A percentile compares a stretch with the other conserved stretches of the same genome.
These are phyloP conservation scores for Plusia festucae DNA, from an alignment of 2,888 invertebrate species.

Conservation along the genomic window DNA sequence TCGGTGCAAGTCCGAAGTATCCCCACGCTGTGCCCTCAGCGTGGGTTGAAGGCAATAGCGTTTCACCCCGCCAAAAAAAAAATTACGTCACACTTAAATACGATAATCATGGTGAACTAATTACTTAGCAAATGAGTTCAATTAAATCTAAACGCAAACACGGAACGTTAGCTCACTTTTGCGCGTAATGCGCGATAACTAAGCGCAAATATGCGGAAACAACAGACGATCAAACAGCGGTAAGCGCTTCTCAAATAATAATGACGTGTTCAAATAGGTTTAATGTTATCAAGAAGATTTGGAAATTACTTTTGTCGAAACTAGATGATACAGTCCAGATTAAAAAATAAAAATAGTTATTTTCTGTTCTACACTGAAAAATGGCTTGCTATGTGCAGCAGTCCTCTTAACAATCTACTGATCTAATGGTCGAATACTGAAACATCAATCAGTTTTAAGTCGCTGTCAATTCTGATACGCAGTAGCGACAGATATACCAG, in stretches of 20 bases:
- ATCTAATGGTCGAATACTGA: too few species aligned
- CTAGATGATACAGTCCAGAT: neutral
- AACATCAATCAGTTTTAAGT: too few species aligned
- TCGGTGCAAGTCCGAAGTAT: too few species aligned
- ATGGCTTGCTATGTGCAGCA: too few species aligned
- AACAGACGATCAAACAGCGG: constrained; percentile 51
- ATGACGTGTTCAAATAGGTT: constrained; percentile 43
- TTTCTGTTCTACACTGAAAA: too few species aligned
- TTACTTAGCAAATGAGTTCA: constrained; percentile 40
- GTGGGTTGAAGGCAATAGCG: too few species aligned
- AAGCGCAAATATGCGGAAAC: constrained; percentile 65
- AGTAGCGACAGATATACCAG: too few species aligned
- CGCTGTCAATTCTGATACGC: too few species aligned
- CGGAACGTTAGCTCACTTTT: constrained; percentile 46
- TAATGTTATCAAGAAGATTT: constrained; percentile 23
- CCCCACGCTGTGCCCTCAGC: too few species aligned
- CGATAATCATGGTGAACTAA: constrained; percentile 40
- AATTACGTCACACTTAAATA: neutral
- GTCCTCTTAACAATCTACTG: too few species aligned
- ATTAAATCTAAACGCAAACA: constrained; percentile 42
- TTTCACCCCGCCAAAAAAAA: too few species aligned
- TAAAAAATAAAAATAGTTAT: too few species aligned
- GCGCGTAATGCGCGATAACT: constrained; percentile 62
- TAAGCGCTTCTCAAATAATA: constrained; percentile 55
- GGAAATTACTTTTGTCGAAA: neutral